Base-by-base conservation (phyloP, 1,140 invertebrate species). In the Lepidurus apus region DNA sequence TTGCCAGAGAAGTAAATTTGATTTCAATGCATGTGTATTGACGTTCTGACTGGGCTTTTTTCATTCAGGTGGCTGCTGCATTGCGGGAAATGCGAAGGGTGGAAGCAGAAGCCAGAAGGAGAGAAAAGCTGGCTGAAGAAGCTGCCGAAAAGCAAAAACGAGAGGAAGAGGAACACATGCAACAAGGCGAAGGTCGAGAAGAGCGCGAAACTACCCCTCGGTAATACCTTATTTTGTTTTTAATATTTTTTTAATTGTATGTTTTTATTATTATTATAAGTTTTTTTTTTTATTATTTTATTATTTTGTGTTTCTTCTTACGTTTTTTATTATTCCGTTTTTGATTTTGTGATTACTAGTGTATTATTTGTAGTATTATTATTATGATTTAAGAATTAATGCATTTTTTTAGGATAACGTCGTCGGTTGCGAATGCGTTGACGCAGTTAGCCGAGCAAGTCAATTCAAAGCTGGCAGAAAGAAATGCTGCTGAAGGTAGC, bases 61-160 rank as follows among this genome's bases (percentile, higher is more conserved):
- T 65, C 21, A 7, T 1, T 7, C 17, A 65, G 53, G 53, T 65
- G 53, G 95, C 95, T 0, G 86, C 91, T 7, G 93, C 94, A 2
- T 84, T 97, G 74, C 86, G 93, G 1, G 94, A 97, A 88, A 95
- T 96, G 92, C 89, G 92, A 81, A 87, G 92, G n/a, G 92, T 97
- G 42, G 95, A 98, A 85, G 93, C 96, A 83, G 95, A 97, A 87
- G 93, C 95, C 88, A 88, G 91, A 79, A 89, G 93, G 82, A 87
- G 93, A 77, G 92, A 94, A 82, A 89, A 91, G 81, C 80, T 89
- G 79, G 92, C 93, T 82, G 89, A 91, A 83, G 91, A 92, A 84
- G 88, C 81, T 86, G 85, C 81, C 83, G 87, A 21, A 87, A 89
- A 84, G 85, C 87, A 79, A 85, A 87, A 78, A 65, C 81, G 84